Evolutionary conservation across 2,797 vertebrate genomes (phyloP).

Genomic region (Epinephelus awoara): DNA sequence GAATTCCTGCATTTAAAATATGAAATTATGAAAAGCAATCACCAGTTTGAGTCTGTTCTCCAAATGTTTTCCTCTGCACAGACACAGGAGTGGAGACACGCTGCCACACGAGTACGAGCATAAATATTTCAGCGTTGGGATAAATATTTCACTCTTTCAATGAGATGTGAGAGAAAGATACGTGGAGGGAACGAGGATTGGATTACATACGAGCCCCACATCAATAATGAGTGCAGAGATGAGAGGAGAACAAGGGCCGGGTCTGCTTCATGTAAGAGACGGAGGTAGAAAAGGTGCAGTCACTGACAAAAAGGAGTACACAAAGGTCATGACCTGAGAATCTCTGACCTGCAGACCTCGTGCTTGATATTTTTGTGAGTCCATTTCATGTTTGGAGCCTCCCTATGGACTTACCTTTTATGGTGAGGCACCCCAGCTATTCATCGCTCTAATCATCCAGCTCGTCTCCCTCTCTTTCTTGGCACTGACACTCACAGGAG

Average conservation of each 20-base stretch:
- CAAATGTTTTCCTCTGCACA: constrained; percentile 14
- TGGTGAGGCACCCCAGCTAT: constrained; percentile 74
- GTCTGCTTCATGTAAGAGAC: constrained; percentile 33
- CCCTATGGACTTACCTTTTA: constrained; percentile 77
- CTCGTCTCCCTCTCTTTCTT: constrained; percentile 59
- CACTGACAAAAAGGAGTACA: constrained; percentile 31
- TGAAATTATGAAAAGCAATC: background rate
- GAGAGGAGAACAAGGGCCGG: constrained; percentile 67
- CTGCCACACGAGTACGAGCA: constrained; percentile 52
- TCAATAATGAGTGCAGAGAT: constrained; percentile 76
- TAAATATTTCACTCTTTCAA: constrained; percentile 84
- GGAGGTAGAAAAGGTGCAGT: constrained; percentile 31
- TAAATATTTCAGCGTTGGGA: constrained; percentile 83
- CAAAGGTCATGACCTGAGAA: constrained; percentile 30
- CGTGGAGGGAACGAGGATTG: constrained; percentile 53
- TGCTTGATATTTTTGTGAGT: constrained; percentile 22
- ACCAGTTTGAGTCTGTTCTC: constrained; percentile 26
- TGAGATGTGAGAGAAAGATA: constrained; percentile 75
- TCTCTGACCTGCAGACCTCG: constrained; percentile 24
- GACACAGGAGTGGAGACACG: constrained; percentile 33
- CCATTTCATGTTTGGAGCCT: constrained; percentile 40
- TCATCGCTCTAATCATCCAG: constrained; percentile 61
- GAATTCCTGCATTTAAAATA: no score
- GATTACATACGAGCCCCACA: constrained; percentile 62
- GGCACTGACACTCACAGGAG: constrained; percentile 52